Percentiles rank a stretch among this genome's conserved stretches.
These are phyloP conservation scores for Bombus balteatus DNA, from an alignment of 1,140 invertebrate genomes.

Conservation along the genomic window DNA sequence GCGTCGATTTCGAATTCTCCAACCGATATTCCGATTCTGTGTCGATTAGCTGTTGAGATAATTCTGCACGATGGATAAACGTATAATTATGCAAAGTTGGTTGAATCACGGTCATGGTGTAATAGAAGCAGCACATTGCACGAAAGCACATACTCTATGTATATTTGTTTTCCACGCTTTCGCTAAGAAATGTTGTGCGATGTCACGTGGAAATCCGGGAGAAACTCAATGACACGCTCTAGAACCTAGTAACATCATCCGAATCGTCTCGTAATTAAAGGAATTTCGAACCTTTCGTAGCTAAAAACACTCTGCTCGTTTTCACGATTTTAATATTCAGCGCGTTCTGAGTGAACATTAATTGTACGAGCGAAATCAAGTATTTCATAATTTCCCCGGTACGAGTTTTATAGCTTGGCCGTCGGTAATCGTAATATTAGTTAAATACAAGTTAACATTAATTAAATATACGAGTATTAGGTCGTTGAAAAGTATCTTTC, in stretches of 20 bases:
- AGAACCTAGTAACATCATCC: constrained; percentile 14
- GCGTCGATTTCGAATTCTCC: too few species aligned
- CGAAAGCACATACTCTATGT: not conserved
- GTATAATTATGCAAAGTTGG: not conserved
- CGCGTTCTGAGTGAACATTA: not conserved
- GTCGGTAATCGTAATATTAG: too few species aligned
- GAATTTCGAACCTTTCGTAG: not conserved
- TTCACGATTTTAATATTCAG: not conserved
- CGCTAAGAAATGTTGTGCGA: not conserved
- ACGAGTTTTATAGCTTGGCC: too few species aligned
- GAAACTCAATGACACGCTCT: constrained; percentile 28
- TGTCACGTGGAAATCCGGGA: constrained; percentile 23
- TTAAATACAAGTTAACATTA: too few species aligned
- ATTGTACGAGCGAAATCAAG: not conserved
- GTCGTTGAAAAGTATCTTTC: too few species aligned
- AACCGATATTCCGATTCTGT: not conserved
- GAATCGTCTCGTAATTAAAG: constrained; percentile 6
- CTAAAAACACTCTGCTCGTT: not conserved
- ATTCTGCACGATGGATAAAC: not conserved
- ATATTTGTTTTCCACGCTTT: constrained; percentile 28
- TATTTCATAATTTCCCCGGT: too few species aligned
- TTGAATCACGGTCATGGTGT: not conserved
- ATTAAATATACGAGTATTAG: too few species aligned
- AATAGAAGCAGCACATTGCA: not conserved
- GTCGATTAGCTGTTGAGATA: not conserved